Evolutionary conservation across 1,140 invertebrate species (phyloP), one percentile per base, ranked within the genome.

Genomic region (Trypoxylus dichotomus): DNA sequence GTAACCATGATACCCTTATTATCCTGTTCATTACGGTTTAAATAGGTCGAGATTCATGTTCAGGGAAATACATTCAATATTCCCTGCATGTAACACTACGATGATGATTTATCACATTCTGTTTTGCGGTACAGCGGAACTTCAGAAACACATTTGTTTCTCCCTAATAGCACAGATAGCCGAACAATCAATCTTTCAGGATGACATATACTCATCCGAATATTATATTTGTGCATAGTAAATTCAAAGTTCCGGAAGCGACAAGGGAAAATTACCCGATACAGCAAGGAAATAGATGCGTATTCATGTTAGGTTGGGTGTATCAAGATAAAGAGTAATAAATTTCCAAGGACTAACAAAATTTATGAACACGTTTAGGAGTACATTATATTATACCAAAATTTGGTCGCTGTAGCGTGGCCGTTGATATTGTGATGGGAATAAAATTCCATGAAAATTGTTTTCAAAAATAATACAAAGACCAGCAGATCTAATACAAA

Each of bases 81-180:
- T 63, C 60, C 19, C 60, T 25, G 21, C n/a, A 63, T 63, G 60
- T 27, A 13, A 47, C 15, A 63, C 19, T 6, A 13, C 19, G 19
- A 63, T 63, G 60, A 63, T 63, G 60, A 63, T 63, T 63, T 63
- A 63, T 63, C 60, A 63, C 21, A 11, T 63, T 63, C 60, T 63
- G 60, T 63, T 63, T 63, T 63, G 60, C 25, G 60, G 60, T 63
- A 63, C 60, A 63, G 60, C 60, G 25, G 60, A 27, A 63, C 60
- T 63, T 63, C 60, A 63, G 60, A 19, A 63, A 63, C 60, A 27
- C 60, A 63, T 63, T 63, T 63, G 60, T 63, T 63, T 63, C 60
- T 63, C 60, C n/a, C 21, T 63, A 63, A 63, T 63, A 63, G 60
- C 60, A 27, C 6, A 63, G 60, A 63, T 63, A 63, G 25, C 19